A percentile compares a stretch with the other conserved stretches of the same genome.
These are phyloP conservation scores for Tinea pellionella DNA, from an alignment of 2,888 invertebrate genomes.

Conservation along the genomic window DNA sequence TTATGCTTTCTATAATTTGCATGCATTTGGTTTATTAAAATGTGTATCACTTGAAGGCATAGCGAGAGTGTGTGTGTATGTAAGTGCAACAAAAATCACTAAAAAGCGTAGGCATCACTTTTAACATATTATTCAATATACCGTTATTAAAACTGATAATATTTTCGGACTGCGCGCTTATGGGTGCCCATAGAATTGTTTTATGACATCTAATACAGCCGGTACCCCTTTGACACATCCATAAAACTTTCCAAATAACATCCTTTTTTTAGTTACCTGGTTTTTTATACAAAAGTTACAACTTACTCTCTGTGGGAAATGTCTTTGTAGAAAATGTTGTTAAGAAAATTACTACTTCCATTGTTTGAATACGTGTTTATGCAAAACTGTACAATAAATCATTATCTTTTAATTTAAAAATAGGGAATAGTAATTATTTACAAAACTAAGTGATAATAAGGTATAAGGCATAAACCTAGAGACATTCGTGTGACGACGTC, in stretches of 20 bases:
- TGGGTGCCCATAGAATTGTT: slow-evolving; percentile 3
- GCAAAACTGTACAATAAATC: neutral
- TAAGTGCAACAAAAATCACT: no score
- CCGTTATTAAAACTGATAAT: neutral
- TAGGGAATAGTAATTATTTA: no score
- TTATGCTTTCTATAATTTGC: no score
- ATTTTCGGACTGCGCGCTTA: neutral
- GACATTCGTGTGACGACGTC: no score
- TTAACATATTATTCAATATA: neutral
- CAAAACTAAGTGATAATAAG: no score
- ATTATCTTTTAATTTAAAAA: no score
- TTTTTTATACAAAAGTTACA: slow-evolving; percentile 26
- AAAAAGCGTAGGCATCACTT: neutral
- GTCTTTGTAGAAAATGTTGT: neutral
- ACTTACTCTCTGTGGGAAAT: neutral
- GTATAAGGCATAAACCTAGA: no score
- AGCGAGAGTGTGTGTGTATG: no score
- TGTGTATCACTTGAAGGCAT: no score
- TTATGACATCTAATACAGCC: neutral
- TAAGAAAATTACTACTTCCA: neutral
- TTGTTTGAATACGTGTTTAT: neutral
- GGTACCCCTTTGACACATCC: slow-evolving; percentile 36
- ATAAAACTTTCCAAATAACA: slow-evolving; percentile 58
- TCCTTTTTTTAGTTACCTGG: slow-evolving; percentile 33
- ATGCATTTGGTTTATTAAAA: no score